A percentile compares a stretch with the other conserved stretches of the same genome.
These are phyloP conservation scores for Chroicocephalus ridibundus DNA, from an alignment of 2,113 vertebrate genomes.

Conservation along the genomic window DNA sequence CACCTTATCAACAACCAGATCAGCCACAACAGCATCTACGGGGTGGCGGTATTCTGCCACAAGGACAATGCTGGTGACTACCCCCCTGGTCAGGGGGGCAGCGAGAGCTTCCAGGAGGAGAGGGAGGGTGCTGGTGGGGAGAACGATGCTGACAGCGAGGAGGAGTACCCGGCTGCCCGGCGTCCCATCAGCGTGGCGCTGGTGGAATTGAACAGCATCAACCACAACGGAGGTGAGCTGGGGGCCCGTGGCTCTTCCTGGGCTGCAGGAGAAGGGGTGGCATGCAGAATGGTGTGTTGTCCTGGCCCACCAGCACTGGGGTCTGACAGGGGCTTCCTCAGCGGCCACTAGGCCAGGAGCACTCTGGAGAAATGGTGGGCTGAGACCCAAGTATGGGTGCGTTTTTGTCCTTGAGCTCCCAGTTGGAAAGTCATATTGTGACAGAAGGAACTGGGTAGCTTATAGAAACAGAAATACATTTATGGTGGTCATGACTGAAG, in stretches of 20 bases:
- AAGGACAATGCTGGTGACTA: conserved; percentile 79
- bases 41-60: conserved; percentile 87
- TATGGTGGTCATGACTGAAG: background rate
- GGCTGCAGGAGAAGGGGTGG: background rate
- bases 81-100: conserved; percentile 74
- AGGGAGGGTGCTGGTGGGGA: conserved; percentile 85
- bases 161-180: conserved; percentile 75
- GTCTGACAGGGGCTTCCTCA: background rate
- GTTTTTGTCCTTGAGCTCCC: background rate
- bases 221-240: conserved; percentile 81
- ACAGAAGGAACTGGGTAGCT: background rate
- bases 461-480: background rate
- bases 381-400: background rate
- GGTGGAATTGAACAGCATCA: conserved; percentile 88
- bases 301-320: too few relatives aligned
- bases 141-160: conserved; percentile 84
- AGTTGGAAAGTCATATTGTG: background rate
- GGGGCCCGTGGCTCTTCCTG: rapidly evolving
- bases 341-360: background rate
- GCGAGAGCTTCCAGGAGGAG: conserved; percentile 87
- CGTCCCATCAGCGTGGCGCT: conserved; percentile 80
- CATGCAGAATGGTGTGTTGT: background rate
- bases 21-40: conserved; percentile 87
- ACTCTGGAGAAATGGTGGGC: background rate
- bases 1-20: conserved; percentile 86